A percentile compares a stretch with the other conserved stretches of the same genome.
phyloP scores from a whole-genome alignment of 2,888 invertebrate genomes.

The Zygothrica quintamaculata region DNA sequence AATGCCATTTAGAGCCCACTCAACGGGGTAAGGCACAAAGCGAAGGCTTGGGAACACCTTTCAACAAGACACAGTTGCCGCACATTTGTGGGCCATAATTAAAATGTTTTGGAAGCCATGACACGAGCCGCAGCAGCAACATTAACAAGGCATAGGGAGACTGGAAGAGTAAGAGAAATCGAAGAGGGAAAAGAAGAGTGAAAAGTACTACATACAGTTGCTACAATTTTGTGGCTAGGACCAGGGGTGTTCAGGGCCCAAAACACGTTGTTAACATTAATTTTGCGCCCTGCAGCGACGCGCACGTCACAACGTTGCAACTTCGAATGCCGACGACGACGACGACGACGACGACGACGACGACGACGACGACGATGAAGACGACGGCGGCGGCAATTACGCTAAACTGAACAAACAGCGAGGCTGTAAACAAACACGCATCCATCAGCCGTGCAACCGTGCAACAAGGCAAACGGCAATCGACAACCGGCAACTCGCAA shows the following conservation, averaged over 20 bases:
- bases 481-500: constrained; percentile 39
- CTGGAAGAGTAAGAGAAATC: no score
- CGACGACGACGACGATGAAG: constrained; percentile 9
- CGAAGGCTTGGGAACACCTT: constrained; percentile 47
- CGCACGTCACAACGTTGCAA: constrained; percentile 62
- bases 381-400: constrained; percentile 74
- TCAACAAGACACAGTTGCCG: constrained; percentile 56
- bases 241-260: constrained; percentile 28
- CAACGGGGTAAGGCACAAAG: constrained; percentile 40
- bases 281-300: constrained; percentile 74
- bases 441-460: constrained; percentile 60
- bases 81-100: constrained; percentile 77
- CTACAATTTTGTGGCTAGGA: constrained; percentile 29
- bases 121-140: constrained; percentile 24
- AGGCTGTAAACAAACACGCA: constrained; percentile 81
- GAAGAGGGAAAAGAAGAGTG: no score
- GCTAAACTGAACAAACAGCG: constrained; percentile 83
- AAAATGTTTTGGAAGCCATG: constrained; percentile 74
- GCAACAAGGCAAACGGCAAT: background rate
- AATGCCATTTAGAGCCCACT: constrained; percentile 77
- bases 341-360: constrained; percentile 12
- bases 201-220: no score
- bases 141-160: no score
- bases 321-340: constrained; percentile 23
- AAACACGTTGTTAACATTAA: constrained; percentile 84